Evolutionary conservation across 2,797 vertebrate species (phyloP).

Genomic region (Cyprinella venusta): DNA sequence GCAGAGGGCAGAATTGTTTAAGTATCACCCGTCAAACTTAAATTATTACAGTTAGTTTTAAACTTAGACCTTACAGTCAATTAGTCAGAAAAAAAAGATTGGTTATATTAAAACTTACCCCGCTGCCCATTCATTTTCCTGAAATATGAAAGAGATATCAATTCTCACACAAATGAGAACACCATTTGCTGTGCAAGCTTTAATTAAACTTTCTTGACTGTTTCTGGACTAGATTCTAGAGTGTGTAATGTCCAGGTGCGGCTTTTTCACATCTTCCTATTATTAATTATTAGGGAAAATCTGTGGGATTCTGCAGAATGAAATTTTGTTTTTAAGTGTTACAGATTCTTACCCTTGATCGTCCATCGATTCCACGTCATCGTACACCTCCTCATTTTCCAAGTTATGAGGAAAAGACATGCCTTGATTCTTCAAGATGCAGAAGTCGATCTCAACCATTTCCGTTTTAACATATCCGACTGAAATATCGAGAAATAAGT

Average conservation of each 20-base stretch:
- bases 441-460: constrained; percentile 87
- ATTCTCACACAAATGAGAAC: background rate
- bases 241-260: background rate
- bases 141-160: constrained; percentile 63
- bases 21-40: background rate
- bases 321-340: constrained; percentile 61
- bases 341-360: constrained; percentile 54
- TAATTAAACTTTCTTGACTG: background rate
- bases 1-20: constrained; percentile 47
- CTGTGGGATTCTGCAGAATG: background rate
- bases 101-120: constrained; percentile 75
- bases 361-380: constrained; percentile 82
- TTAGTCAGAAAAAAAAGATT: background rate
- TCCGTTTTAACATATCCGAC: constrained; percentile 93
- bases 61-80: background rate
- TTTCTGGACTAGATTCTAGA: background rate
- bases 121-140: constrained; percentile 73
- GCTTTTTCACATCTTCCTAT: background rate
- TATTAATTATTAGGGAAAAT: background rate
- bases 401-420: constrained; percentile 34
- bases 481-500: constrained; percentile 60
- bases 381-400: constrained; percentile 85
- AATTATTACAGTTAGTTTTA: background rate
- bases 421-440: constrained; percentile 77
- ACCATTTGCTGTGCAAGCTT: background rate